Evolutionary conservation across 2,113 vertebrate genomes (phyloP).

Genomic region (Forbesichthys papilliferus): DNA sequence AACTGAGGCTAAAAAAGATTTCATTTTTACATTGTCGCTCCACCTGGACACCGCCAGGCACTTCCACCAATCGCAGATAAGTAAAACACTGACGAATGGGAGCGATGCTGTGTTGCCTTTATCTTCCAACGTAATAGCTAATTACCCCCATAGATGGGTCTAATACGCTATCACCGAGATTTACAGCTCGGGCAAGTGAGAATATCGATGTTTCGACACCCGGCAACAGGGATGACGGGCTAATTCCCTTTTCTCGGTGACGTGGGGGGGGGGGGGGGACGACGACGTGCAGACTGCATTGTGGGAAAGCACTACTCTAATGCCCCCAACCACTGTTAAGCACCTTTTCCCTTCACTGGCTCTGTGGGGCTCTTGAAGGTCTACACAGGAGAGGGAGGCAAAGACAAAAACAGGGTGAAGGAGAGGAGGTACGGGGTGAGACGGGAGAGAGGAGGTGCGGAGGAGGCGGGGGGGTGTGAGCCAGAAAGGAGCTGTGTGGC

Average conservation of each 20-base stretch:
- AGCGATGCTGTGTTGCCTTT: neutral
- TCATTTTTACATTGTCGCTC: constrained; percentile 28
- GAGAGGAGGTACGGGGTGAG: neutral
- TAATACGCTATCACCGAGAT: neutral
- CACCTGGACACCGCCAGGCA: constrained; percentile 5
- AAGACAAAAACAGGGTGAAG: neutral
- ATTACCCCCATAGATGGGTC: neutral
- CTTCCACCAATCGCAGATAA: neutral
- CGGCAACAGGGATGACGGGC: neutral
- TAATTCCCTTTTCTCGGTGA: constrained; percentile 1
- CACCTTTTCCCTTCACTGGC: constrained; percentile 29
- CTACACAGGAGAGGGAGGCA: neutral
- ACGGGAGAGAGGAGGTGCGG: neutral
- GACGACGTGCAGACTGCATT: constrained; percentile 33
- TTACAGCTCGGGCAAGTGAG: neutral
- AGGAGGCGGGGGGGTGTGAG: neutral
- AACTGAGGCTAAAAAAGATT: constrained; percentile 46
- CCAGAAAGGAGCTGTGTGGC: constrained; percentile 9
- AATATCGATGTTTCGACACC: neutral
- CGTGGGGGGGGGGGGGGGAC: neutral
- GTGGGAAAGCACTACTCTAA: constrained; percentile 24
- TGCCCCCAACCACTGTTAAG: constrained; percentile 20
- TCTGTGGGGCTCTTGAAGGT: constrained; percentile 8
- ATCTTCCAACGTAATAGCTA: constrained; percentile 1
- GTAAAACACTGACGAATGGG: neutral